Conservation (phyloP, 92 coral and sea anemone species). For the Palythoa grandiflora region DNA sequence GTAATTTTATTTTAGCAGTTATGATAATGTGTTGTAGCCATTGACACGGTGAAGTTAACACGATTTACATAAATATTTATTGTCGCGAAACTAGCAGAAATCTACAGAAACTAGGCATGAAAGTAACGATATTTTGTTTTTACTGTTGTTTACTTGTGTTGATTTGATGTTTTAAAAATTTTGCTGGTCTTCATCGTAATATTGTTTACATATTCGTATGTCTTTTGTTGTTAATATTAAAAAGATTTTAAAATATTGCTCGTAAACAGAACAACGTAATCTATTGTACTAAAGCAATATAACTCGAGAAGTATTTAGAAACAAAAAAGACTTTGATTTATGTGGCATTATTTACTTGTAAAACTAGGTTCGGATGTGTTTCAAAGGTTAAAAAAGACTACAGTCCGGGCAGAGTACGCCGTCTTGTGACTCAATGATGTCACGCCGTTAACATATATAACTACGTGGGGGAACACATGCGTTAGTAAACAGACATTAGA, state of each 20-base stretch:
- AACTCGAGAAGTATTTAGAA: not conserved
- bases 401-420: not conserved
- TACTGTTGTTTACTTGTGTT: not conserved
- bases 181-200: not conserved
- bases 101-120: not conserved
- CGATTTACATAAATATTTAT: not conserved
- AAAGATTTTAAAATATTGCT: not conserved
- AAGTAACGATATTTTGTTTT: not conserved
- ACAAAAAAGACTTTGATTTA: too few relatives aligned
- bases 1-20: not conserved
- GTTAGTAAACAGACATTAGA: too few relatives aligned
- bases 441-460: too few relatives aligned
- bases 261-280: not conserved
- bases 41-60: too few relatives aligned
- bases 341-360: too few relatives aligned
- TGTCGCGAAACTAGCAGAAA: not conserved
- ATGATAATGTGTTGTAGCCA: not conserved
- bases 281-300: not conserved
- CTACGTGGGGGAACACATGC: too few relatives aligned
- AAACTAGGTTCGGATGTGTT: too few relatives aligned
- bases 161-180: not conserved
- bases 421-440: not conserved
- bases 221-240: not conserved
- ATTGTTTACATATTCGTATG: not conserved
- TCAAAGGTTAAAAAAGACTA: too few relatives aligned